A percentile compares a stretch with the other conserved stretches of the same genome.
Evolutionary conservation across 1,140 invertebrate genomes (phyloP).

Genomic region (Trichomalopsis sarcophagae): DNA sequence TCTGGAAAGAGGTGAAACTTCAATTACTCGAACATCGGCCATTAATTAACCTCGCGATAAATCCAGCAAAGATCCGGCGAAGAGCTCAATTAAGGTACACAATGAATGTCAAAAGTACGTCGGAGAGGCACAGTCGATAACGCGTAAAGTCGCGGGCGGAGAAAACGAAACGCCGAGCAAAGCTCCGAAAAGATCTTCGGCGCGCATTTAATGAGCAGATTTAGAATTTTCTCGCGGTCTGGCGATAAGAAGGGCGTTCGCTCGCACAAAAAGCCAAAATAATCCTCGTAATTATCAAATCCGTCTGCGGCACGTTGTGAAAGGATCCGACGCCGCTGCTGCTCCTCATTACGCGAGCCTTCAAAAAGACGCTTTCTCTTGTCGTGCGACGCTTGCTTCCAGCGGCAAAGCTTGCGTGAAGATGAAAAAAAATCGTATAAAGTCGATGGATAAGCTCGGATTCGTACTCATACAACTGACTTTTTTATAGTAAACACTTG

Average conservation of each 20-base stretch:
- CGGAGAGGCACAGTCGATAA: constrained; percentile 29
- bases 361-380: constrained; percentile 46
- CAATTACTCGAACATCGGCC: constrained; percentile 35
- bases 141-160: constrained; percentile 41
- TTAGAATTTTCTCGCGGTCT: constrained; percentile 73
- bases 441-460: not conserved
- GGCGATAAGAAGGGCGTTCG: constrained; percentile 64
- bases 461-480: too few species aligned
- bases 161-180: constrained; percentile 34
- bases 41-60: constrained; percentile 52
- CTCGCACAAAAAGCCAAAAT: constrained; percentile 64
- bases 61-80: constrained; percentile 43
- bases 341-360: constrained; percentile 66
- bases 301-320: constrained; percentile 60
- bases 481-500: too few species aligned
- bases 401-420: not conserved
- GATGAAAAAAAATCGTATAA: constrained; percentile 50
- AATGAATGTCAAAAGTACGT: constrained; percentile 50
- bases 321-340: constrained; percentile 61
- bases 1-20: constrained; percentile 40
- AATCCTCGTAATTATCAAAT: constrained; percentile 75
- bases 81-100: constrained; percentile 50
- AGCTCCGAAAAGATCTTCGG: constrained; percentile 50
- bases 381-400: too few species aligned
- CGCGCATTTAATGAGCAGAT: constrained; percentile 71